Evolutionary conservation across 1,140 invertebrate species (phyloP).

Genomic region (Oedothorax gibbosus): DNA sequence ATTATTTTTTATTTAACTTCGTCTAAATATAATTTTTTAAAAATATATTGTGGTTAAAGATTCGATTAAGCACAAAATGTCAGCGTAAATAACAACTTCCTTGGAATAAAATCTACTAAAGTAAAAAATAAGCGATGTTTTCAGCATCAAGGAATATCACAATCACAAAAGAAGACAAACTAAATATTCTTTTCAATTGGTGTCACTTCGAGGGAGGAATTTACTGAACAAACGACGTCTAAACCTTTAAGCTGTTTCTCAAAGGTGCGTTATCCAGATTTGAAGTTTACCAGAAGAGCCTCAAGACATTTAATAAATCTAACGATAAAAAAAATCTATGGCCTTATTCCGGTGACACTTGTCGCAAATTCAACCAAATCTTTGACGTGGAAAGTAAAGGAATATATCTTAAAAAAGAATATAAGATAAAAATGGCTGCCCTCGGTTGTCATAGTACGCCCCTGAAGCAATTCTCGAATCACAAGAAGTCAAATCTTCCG

Average conservation of each 20-base stretch:
- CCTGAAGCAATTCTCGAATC: constrained; percentile 59
- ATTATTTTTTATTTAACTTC: no score
- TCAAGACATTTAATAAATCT: constrained; percentile 51
- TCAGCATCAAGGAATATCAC: no score
- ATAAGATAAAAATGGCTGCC: constrained; percentile 49
- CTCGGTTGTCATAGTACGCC: constrained; percentile 53
- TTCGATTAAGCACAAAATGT: no score
- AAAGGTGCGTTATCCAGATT: constrained; percentile 20
- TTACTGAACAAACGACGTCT: constrained; percentile 53
- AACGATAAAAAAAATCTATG: constrained; percentile 25
- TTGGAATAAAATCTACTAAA: no score
- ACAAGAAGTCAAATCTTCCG: constrained; percentile 58
- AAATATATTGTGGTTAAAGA: no score
- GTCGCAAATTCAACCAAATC: constrained; percentile 60
- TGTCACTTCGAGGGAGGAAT: constrained; percentile 39
- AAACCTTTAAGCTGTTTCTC: constrained; percentile 53
- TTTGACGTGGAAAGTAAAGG: constrained; percentile 47
- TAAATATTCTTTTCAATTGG: not conserved
- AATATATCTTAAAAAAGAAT: constrained; percentile 2
- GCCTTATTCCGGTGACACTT: constrained; percentile 52
- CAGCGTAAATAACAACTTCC: no score
- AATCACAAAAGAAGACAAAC: not conserved
- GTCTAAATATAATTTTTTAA: no score
- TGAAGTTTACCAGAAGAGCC: constrained; percentile 40
- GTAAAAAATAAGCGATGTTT: no score